These are phyloP conservation scores for Dicyrtoma fusca DNA, from an alignment of 2,888 invertebrate genomes.

Conservation along the genomic window DNA sequence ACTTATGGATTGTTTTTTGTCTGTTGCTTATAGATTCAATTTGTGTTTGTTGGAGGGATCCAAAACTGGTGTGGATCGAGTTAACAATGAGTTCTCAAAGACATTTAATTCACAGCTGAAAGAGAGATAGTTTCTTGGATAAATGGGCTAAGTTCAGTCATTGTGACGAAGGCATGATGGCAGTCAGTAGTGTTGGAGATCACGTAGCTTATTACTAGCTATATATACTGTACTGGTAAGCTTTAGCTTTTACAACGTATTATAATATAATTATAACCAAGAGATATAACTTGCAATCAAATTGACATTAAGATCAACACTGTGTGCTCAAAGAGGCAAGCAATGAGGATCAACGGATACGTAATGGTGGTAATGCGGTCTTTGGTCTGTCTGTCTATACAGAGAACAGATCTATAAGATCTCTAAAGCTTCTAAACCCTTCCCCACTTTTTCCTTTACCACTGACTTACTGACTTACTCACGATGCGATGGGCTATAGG, in stretches of 20 bases:
- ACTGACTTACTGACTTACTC: slow-evolving; percentile 30
- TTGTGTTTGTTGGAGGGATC: background rate
- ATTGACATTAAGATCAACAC: slow-evolving; percentile 3
- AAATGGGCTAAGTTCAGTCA: slow-evolving; percentile 30
- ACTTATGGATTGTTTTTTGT: background rate
- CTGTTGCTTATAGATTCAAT: background rate
- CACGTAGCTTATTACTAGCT: background rate
- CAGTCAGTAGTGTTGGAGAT: background rate
- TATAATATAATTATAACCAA: no score
- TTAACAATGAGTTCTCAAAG: background rate
- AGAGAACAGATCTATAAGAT: no score
- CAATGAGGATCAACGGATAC: background rate
- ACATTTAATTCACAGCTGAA: slow-evolving; percentile 23
- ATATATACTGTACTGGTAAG: no score
- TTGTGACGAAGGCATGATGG: slow-evolving; percentile 5
- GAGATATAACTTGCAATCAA: background rate
- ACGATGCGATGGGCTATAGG: background rate
- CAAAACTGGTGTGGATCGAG: background rate
- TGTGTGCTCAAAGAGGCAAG: background rate
- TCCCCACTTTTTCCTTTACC: background rate
- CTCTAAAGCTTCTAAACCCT: background rate
- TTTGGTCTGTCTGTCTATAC: no score
- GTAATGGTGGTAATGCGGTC: background rate
- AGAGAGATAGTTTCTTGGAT: slow-evolving; percentile 23
- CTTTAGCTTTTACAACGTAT: no score